Conservation (phyloP, 2,888 invertebrate genomes). For the Cremastinae sp. region DNA sequence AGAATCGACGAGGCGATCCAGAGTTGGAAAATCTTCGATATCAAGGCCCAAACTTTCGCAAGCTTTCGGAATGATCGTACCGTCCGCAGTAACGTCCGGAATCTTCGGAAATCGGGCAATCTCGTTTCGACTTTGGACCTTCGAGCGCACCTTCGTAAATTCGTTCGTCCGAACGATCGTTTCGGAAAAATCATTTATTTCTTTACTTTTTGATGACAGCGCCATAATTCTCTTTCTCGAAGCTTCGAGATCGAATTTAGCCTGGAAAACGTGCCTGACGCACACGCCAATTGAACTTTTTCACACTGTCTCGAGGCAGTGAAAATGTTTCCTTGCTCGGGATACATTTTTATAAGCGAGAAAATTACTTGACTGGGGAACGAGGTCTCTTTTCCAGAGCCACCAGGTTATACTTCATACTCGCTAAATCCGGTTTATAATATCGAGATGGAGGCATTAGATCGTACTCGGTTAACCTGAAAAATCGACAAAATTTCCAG, state of each 20-base stretch:
- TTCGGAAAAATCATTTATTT: slow-evolving; percentile 33
- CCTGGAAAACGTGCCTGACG: slow-evolving; percentile 54
- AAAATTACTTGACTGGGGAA: slow-evolving; percentile 44
- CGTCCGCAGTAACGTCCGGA: slow-evolving; percentile 56
- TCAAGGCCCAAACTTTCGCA: slow-evolving; percentile 43
- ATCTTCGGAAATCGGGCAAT: slow-evolving; percentile 39
- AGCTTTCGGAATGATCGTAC: slow-evolving; percentile 49
- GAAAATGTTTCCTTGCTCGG: background rate
- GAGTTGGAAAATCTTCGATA: slow-evolving; percentile 44
- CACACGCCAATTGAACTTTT: slow-evolving; percentile 14
- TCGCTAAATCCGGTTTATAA: slow-evolving; percentile 35
- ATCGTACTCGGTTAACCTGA: slow-evolving; percentile 37
- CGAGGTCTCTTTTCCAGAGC: slow-evolving; percentile 35
- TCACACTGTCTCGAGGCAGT: background rate
- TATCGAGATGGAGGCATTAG: slow-evolving; percentile 38
- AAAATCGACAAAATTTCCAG: slow-evolving; percentile 6
- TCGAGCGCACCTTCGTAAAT: slow-evolving; percentile 33
- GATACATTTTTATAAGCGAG: background rate
- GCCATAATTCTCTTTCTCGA: slow-evolving; percentile 33
- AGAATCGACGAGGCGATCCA: too few relatives aligned
- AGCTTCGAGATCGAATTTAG: slow-evolving; percentile 60
- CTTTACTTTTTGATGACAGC: slow-evolving; percentile 8
- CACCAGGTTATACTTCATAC: slow-evolving; percentile 16
- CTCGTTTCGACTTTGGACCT: background rate
- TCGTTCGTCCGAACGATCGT: slow-evolving; percentile 55